Percentiles rank a stretch among this genome's conserved stretches.
phyloP scores from a whole-genome alignment of 2,797 vertebrate species.

The Enteromius unitaeniatus region DNA sequence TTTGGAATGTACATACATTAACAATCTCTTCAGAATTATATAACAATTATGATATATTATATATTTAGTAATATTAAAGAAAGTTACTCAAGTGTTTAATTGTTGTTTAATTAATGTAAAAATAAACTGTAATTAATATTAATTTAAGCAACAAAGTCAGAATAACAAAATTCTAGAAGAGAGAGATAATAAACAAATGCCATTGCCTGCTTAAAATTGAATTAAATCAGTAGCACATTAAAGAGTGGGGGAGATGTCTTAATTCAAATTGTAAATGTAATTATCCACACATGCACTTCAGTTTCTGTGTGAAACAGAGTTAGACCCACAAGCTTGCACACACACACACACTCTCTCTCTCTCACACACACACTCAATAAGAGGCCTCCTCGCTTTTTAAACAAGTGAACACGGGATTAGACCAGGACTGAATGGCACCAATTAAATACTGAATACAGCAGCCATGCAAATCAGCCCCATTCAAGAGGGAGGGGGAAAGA shows the following conservation, averaged over 20 bases:
- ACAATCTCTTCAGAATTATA: slow-evolving; percentile 12
- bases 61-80: not conserved
- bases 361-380: slow-evolving; percentile 31
- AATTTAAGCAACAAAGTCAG: not conserved
- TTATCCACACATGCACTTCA: slow-evolving; percentile 42
- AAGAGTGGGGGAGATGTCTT: slow-evolving; percentile 39
- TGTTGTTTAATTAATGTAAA: not conserved
- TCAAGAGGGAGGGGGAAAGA: slow-evolving; percentile 40
- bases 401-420: slow-evolving; percentile 63
- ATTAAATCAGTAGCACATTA: slow-evolving; percentile 34
- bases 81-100: not conserved
- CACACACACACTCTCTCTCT: not conserved
- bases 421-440: slow-evolving; percentile 62
- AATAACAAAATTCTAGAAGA: slow-evolving; percentile 10
- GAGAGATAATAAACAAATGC: not conserved
- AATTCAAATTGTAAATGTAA: slow-evolving; percentile 48
- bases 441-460: slow-evolving; percentile 65
- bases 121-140: not conserved
- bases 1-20: not conserved
- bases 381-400: slow-evolving; percentile 50
- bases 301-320: slow-evolving; percentile 36
- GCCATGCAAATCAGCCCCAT: slow-evolving; percentile 64
- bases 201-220: slow-evolving; percentile 37
- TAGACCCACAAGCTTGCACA: slow-evolving; percentile 32
- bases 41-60: not conserved